Conservation (phyloP, 2,797 vertebrate genomes). For the Micropoecilia bifurca region DNA sequence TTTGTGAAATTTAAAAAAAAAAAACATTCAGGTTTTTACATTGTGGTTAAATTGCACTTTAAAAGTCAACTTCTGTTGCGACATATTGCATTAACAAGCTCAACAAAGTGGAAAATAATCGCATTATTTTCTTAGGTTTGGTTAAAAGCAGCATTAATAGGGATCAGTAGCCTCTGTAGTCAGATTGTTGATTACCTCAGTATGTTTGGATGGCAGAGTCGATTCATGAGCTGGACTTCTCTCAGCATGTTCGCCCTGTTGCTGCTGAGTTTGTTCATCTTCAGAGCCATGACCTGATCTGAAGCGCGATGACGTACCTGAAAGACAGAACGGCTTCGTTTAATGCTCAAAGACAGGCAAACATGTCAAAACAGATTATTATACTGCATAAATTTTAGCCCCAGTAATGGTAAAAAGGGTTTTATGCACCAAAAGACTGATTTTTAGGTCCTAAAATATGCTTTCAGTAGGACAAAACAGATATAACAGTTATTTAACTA, state of each 20-base stretch:
- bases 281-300: constrained; percentile 97
- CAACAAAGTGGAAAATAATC: neutral
- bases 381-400: neutral
- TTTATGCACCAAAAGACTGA: no score
- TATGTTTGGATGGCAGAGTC: constrained; percentile 89
- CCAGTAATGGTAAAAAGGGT: neutral
- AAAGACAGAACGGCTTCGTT: constrained; percentile 21
- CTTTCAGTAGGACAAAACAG: neutral
- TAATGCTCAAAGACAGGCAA: neutral
- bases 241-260: constrained; percentile 97
- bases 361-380: neutral
- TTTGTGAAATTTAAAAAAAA: neutral
- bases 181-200: constrained; percentile 50
- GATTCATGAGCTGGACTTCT: constrained; percentile 98
- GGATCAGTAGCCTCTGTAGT: neutral
- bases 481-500: neutral
- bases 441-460: neutral
- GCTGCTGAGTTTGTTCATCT: constrained; percentile 98
- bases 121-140: neutral
- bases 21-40: constrained; percentile 4
- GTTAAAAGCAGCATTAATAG: constrained; percentile 5
- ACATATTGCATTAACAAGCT: neutral
- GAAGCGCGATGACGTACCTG: constrained; percentile 94
- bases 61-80: neutral
- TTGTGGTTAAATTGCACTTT: neutral